These are phyloP conservation scores for Macrosteles quadrilineatus DNA, from an alignment of 1,140 invertebrate species.

Conservation along the genomic window DNA sequence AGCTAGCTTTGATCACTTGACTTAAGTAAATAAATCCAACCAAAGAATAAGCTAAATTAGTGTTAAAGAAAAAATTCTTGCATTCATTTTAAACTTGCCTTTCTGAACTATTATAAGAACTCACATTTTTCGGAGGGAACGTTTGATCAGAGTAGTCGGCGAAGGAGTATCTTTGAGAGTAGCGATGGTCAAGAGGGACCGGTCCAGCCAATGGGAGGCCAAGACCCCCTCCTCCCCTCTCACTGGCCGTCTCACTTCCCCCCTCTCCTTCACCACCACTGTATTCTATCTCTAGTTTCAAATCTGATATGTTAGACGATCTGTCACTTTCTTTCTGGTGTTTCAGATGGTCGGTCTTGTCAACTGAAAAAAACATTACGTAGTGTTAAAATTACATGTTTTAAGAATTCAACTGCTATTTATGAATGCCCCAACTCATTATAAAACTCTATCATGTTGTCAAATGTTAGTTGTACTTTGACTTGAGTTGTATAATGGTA, in stretches of 20 bases:
- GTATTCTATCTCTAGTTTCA: constrained; percentile 76
- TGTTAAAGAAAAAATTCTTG: too few species aligned
- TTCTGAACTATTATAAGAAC: too few species aligned
- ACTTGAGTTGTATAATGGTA: too few species aligned
- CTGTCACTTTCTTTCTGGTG: constrained; percentile 82
- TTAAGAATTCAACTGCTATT: too few species aligned
- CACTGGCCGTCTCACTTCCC: constrained; percentile 55
- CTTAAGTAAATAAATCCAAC: too few species aligned
- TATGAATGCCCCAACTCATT: too few species aligned
- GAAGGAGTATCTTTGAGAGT: constrained; percentile 77
- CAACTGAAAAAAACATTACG: constrained; percentile 48
- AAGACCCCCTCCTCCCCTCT: constrained; percentile 51
- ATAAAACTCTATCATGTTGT: too few species aligned
- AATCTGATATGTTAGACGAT: constrained; percentile 86
- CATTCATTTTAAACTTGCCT: too few species aligned
- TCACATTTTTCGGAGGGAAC: constrained; percentile 65
- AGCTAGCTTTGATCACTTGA: too few species aligned
- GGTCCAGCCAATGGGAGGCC: constrained; percentile 71
- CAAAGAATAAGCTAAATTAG: too few species aligned
- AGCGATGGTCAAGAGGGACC: constrained; percentile 60
- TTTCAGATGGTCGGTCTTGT: constrained; percentile 67
- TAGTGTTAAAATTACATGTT: too few species aligned
- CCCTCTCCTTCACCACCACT: constrained; percentile 50
- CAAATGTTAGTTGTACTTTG: too few species aligned
- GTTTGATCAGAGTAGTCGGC: constrained; percentile 78